Conservation (phyloP, 2,888 invertebrate species). For the Ornithoptera priamus region DNA sequence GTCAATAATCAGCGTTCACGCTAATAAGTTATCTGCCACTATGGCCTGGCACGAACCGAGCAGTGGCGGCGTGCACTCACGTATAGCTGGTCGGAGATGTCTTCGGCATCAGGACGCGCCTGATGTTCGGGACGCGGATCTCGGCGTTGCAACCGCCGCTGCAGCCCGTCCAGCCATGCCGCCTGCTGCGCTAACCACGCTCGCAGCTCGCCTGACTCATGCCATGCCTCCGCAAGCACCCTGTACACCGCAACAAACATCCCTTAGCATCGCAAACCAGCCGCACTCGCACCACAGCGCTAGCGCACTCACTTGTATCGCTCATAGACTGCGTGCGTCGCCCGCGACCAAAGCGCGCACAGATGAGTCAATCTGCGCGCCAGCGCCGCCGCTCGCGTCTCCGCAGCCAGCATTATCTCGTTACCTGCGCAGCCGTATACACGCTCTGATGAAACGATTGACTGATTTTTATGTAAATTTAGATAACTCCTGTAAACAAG, state of each 20-base stretch:
- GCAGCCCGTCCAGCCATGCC: slow-evolving; percentile 89
- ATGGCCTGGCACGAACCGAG: not conserved
- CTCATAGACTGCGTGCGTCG: slow-evolving; percentile 84
- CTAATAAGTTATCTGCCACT: not conserved
- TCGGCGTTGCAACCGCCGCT: slow-evolving; percentile 81
- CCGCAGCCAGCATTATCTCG: slow-evolving; percentile 81
- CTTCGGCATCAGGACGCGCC: slow-evolving; percentile 92
- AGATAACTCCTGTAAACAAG: too few relatives aligned
- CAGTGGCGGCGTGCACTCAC: slow-evolving; percentile 39
- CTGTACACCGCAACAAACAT: slow-evolving; percentile 38
- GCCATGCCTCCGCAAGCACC: slow-evolving; percentile 86
- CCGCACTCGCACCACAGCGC: slow-evolving; percentile 71
- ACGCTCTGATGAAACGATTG: not conserved
- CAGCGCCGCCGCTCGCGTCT: slow-evolving; percentile 77
- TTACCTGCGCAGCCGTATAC: slow-evolving; percentile 67
- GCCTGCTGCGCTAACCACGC: slow-evolving; percentile 87
- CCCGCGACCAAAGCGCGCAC: slow-evolving; percentile 86
- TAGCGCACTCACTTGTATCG: slow-evolving; percentile 74
- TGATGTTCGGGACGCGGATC: slow-evolving; percentile 84
- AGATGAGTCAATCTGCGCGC: slow-evolving; percentile 84
- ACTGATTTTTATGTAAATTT: too few relatives aligned
- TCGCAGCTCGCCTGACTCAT: slow-evolving; percentile 88
- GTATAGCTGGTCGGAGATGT: slow-evolving; percentile 93
- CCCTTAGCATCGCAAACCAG: not conserved
- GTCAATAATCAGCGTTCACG: too few relatives aligned